Base-by-base conservation (phyloP, 2,888 invertebrate species). In the Drosophila prostipennis region DNA sequence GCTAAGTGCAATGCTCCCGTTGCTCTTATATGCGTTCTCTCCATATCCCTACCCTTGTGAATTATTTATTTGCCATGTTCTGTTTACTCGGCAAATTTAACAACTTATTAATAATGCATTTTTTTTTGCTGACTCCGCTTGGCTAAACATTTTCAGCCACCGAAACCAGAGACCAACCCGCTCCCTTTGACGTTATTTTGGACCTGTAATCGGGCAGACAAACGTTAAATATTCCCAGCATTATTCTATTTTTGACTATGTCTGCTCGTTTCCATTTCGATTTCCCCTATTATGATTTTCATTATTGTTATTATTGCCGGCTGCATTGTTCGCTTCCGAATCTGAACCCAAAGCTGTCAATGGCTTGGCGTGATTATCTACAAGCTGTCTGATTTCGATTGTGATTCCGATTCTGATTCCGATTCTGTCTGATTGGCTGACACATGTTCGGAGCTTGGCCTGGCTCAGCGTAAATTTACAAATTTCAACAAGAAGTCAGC, bases 11-110 rank as follows among this genome's bases (percentile, higher is more conserved):
- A 6, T 10, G 10, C 11, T 39, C 2, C 14, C 2, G 32, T 39
- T 13, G 7, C 8, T 56, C 23, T 19, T 8, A 36, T 51, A 46
- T 43, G 5, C 34, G 16, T 45, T 29, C 32, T 29, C 14, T 37
- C 40, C 32, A 29, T 42, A 49, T 14, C 52, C 14, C 53, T 23
- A 29, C 26, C 51, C 49, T 51, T 19, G 70, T 80, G 79, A 78
- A 86, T 84, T 82, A 82, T 82, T 83, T 82, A 82, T 81, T 74
- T 61, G 59, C 65, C 68, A 70, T 64, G 64, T 83, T 83, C 74
- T 83, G 84, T 83, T 82, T 82, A 84, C 84, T 84, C 87, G 81
- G 83, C 87, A 84, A 82, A 86, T 86, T 86, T 86, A 86, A 87
- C 82, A 78, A 87, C 82, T 84, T 82, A 82, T 82, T 82, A 82